Base-by-base conservation (phyloP, 2,888 invertebrate genomes). In the Pilophorus perplexus region DNA sequence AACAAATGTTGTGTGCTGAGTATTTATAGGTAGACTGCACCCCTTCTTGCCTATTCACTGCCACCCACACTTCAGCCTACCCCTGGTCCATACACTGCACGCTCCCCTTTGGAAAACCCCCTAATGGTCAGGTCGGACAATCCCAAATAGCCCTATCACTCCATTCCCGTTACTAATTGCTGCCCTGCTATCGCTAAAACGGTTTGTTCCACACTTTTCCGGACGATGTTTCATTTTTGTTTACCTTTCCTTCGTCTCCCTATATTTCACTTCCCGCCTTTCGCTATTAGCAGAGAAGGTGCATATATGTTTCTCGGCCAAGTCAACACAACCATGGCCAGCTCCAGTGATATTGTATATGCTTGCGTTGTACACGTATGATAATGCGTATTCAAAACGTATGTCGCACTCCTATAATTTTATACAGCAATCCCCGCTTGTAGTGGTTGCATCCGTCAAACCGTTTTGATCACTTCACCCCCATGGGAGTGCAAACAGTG, bases 91-190 rank as follows among this genome's bases (percentile, higher is more conserved):
- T n/a, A n/a, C n/a, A n/a, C n/a, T 18, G 10, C 18, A 20, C 14
- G n/a, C 38, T 20, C 57, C 40, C 22, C 23, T n/a, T 2, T 4
- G 42, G 42, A n/a, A 44, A 42, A 59, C 59, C 59, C 59, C 23
- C 59, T 59, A 59, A 59, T 59, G 59, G 59, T 59, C 14, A 59
- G 59, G 59, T 44, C 44, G 59, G 59, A 59, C 59, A 59, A 16
- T 59, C 44, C 59, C 59, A 59, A 59, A 59, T 59, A 59, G 59
- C 59, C 59, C 59, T 59, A 59, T 59, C 59, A 44, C 59, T 59
- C 59, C 59, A 23, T 59, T 59, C 59, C 59, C 27, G 16, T 59
- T 59, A 59, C 59, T 59, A 59, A 59, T 59, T 59, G 59, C 59
- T 22, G 20, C 25, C 59, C 59, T 59, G 23, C 59, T 59, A 59